A percentile compares a stretch with the other conserved stretches of the same genome.
Conservation (phyloP, 2,797 vertebrate species). For the Heteromormyrus szaboi region DNA sequence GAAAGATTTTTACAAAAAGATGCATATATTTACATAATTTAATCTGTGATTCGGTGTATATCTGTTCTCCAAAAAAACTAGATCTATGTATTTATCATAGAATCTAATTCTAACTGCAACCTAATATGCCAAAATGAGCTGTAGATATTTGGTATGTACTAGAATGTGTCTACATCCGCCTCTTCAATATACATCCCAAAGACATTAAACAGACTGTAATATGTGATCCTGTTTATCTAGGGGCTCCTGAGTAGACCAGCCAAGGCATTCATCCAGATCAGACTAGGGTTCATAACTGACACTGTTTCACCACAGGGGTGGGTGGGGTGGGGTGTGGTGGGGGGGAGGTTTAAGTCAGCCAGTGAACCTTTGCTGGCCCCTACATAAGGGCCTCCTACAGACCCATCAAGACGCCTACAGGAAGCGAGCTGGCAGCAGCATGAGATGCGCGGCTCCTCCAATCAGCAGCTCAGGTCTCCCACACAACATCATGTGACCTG, state of each 20-base stretch:
- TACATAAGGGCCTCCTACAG: background rate
- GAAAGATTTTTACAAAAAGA: background rate
- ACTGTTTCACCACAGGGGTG: background rate
- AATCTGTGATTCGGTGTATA: background rate
- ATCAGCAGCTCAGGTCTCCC: background rate
- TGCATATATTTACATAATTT: background rate
- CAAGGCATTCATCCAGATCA: background rate
- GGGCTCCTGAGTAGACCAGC: background rate
- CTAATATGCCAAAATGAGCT: background rate
- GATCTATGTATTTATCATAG: background rate
- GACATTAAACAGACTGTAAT: background rate
- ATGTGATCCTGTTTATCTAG: background rate
- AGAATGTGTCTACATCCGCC: background rate
- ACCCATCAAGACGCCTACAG: conserved; percentile 8
- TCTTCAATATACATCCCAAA: background rate
- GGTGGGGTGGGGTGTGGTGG: no score
- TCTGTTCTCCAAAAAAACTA: background rate
- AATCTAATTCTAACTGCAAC: background rate
- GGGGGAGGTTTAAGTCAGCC: background rate
- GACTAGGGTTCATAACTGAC: background rate
- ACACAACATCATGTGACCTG: background rate
- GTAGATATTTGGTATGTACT: background rate
- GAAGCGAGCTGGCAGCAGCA: background rate
- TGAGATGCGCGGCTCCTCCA: background rate
- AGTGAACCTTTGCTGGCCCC: background rate